Conservation (phyloP, 2,113 vertebrate genomes). For the Pungitius pungitius region DNA sequence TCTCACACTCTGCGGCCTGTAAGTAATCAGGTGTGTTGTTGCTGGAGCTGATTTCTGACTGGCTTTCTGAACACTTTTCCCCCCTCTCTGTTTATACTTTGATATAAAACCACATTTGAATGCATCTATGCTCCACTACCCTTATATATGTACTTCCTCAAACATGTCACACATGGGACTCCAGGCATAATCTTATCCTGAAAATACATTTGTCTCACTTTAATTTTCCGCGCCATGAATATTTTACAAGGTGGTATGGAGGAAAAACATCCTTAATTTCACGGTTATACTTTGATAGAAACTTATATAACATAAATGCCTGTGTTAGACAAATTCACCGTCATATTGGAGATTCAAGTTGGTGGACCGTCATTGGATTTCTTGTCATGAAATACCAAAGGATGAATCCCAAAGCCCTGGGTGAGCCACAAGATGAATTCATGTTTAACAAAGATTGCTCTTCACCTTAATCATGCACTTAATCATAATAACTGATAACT, state of each 20-base stretch:
- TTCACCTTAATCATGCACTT: too few relatives aligned
- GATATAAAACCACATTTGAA: not conserved
- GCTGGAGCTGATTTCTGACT: not conserved
- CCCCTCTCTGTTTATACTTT: not conserved
- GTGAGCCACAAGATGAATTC: not conserved
- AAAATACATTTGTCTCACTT: not conserved
- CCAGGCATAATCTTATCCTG: not conserved
- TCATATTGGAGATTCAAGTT: not conserved
- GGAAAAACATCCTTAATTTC: not conserved
- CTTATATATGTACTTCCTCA: not conserved
- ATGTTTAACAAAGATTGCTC: not conserved
- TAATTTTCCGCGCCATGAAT: not conserved
- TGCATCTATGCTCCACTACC: not conserved
- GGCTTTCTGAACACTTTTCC: not conserved
- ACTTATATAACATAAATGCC: not conserved
- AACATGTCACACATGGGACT: not conserved
- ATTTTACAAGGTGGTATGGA: not conserved
- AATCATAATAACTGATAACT: not conserved
- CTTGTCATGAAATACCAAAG: not conserved
- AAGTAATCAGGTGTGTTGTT: conserved; percentile 4
- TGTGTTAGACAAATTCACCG: not conserved
- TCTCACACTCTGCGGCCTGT: conserved; percentile 6
- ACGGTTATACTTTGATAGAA: too few relatives aligned
- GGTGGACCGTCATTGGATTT: not conserved
- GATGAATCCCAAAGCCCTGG: not conserved